phyloP scores from a whole-genome alignment of 2,113 vertebrate genomes.

The Ictalurus furcatus region DNA sequence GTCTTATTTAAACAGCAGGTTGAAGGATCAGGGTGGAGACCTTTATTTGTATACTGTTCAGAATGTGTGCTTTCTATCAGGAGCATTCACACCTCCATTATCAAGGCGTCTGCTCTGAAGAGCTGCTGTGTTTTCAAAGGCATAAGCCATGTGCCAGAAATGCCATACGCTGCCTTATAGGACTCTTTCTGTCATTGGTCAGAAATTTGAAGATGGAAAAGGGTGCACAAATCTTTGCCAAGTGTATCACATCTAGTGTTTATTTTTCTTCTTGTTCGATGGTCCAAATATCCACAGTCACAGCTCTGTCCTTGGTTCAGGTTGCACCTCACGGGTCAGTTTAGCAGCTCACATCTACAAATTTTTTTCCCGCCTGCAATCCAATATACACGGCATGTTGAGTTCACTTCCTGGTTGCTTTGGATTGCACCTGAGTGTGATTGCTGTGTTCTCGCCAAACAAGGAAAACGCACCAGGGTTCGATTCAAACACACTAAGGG shows the following conservation, averaged over 20 bases:
- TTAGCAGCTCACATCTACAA: background rate
- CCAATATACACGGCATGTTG: background rate
- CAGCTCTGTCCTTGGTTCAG: background rate
- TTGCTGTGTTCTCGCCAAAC: background rate
- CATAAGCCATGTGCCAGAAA: background rate
- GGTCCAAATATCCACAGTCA: background rate
- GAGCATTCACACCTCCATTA: background rate
- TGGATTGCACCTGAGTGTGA: background rate
- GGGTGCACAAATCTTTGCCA: background rate
- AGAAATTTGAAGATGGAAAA: background rate
- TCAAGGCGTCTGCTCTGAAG: slow-evolving; percentile 1
- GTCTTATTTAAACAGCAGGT: slow-evolving; percentile 29
- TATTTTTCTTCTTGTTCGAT: background rate
- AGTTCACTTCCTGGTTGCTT: background rate
- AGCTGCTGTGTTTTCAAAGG: background rate
- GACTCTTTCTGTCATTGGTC: background rate
- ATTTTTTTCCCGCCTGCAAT: background rate
- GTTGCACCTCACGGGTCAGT: background rate
- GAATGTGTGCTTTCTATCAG: slow-evolving; percentile 21
- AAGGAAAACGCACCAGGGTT: background rate
- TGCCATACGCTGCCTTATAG: background rate
- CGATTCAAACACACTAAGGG: background rate
- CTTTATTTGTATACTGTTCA: slow-evolving; percentile 29
- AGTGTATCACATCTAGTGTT: background rate
- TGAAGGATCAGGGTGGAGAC: slow-evolving; percentile 28